Percentiles rank a stretch among this genome's conserved stretches.
These are phyloP conservation scores for Orbicella faveolata DNA, from an alignment of 64 coral and sea anemone species.

Conservation along the genomic window DNA sequence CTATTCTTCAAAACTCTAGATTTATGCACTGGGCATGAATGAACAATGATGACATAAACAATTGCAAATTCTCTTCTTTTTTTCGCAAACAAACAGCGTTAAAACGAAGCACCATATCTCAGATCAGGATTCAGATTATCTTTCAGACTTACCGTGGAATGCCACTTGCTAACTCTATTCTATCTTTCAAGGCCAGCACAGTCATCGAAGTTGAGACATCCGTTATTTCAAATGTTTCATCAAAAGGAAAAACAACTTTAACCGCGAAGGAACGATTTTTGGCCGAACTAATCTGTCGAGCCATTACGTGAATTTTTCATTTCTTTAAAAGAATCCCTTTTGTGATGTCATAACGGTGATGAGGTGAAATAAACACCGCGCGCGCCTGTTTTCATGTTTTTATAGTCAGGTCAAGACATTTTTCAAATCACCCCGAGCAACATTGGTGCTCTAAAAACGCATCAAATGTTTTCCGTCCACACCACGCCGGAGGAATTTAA, in stretches of 20 bases:
- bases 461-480: too few species aligned
- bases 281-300: background rate
- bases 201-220: conserved; percentile 28
- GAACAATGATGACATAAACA: too few species aligned
- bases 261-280: conserved; percentile 23
- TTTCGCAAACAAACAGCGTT: too few species aligned
- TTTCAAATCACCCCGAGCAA: too few species aligned
- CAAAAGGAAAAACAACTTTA: conserved; percentile 26
- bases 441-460: too few species aligned
- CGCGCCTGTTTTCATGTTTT: background rate
- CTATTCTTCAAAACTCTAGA: too few species aligned
- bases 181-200: conserved; percentile 37
- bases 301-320: background rate
- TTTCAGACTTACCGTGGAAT: conserved; percentile 48
- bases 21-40: too few species aligned
- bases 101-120: too few species aligned
- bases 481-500: too few species aligned
- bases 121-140: too few species aligned
- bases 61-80: too few species aligned
- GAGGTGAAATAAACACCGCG: background rate
- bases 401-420: too few species aligned
- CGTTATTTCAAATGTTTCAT: conserved; percentile 21
- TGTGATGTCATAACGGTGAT: background rate
- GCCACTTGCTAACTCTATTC: conserved; percentile 22
- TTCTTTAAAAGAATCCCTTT: background rate